Evolutionary conservation across 2,113 vertebrate genomes (phyloP), one percentile per base, ranked within the genome.

Genomic region (Microcebus lehilahytsara): DNA sequence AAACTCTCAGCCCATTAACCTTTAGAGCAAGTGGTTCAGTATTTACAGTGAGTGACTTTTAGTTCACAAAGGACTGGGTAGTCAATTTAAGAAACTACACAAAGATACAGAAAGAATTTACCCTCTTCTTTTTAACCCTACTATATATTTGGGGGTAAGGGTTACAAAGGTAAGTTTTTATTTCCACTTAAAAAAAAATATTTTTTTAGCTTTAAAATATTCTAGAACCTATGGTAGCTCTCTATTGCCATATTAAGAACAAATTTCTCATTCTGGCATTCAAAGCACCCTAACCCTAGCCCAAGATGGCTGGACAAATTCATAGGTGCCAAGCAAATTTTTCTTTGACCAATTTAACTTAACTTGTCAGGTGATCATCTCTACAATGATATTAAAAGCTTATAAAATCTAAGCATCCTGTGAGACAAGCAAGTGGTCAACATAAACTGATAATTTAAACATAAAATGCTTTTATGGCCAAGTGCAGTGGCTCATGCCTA

Each of bases 351-450:
- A 58, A 42, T 1, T 78, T 10, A 89, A 89, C 40, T 69, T 90
- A 89, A 93, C n/a, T 91, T 80, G 94, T 88, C 37, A 67, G 83
- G 56, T 94, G 75, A 75, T 46, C 74, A 25, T 71, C 42, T 85
- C 64, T 93, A 30, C 86, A 86, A 97, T 58, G 79, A 30, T 86
- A 85, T 49, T 92, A 95, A 96, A 89, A 77, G 64, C 60, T 94
- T 66, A 1, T 69, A 92, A 92, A 62, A 78, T 78, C 53, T 90
- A 94, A 94, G 46, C 40, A 96, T 56, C 49, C 27, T 51, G 1
- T 74, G 51, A 89, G 40, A 67, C 62, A 79, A 81, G 25, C 56
- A 32, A 93, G 42, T 84, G 27, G 16, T 72, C 32, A 66, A 64
- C 42, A 93, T 32, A 85, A 12, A 95, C 20, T 16, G 5, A 71